Conservation (phyloP, 2,113 vertebrate genomes). For the Pteruthius melanotis region DNA sequence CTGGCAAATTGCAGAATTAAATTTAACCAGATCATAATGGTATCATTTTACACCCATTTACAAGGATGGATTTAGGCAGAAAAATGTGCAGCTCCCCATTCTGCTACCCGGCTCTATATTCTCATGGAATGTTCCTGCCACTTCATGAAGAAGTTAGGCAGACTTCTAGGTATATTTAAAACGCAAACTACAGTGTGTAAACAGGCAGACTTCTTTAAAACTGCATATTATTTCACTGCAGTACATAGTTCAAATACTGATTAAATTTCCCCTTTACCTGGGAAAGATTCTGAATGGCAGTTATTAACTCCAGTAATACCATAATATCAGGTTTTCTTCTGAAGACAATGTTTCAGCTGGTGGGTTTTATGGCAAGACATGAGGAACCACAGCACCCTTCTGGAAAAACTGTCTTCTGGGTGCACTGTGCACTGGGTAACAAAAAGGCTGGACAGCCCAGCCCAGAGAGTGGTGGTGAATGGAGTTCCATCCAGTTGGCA, state of each 20-base stretch:
- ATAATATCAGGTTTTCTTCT: background rate
- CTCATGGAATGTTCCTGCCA: background rate
- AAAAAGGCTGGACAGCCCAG: accelerated
- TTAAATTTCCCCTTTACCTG: background rate
- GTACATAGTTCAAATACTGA: background rate
- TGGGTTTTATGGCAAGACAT: background rate
- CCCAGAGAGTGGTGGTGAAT: background rate
- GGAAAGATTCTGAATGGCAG: background rate
- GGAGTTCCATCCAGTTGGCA: background rate
- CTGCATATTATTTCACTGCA: background rate
- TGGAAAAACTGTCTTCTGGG: background rate
- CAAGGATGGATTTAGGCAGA: background rate
- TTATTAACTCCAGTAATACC: background rate
- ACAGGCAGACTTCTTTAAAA: background rate
- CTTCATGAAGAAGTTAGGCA: background rate
- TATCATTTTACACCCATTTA: constrained; percentile 8
- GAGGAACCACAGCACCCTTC: background rate
- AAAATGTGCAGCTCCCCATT: background rate
- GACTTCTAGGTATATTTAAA: background rate
- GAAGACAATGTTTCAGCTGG: background rate
- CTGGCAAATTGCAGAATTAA: constrained; percentile 21
- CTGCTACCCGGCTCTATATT: background rate
- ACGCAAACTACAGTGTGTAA: background rate
- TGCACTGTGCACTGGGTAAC: accelerated
- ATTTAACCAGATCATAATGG: constrained; percentile 20